phyloP scores from a whole-genome alignment of 1,140 invertebrate species.

The Heliconius himera region DNA sequence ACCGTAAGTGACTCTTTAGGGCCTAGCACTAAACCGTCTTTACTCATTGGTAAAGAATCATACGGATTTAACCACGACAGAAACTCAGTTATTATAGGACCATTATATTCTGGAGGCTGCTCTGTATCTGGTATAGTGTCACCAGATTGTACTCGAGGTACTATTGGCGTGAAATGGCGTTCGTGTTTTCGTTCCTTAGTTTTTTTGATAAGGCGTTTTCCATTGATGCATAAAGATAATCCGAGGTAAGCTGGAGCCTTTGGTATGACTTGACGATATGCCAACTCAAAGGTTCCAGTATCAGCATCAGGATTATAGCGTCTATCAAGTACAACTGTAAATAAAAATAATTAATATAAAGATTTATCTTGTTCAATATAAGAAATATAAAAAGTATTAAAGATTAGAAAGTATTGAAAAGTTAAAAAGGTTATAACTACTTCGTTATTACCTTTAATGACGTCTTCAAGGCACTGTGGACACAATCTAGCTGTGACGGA shows the following conservation, averaged over 20 bases:
- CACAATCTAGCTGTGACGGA: constrained; percentile 94
- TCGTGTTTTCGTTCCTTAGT: constrained; percentile 67
- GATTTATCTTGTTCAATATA: neutral
- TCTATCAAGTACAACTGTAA: constrained; percentile 93
- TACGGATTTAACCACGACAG: constrained; percentile 77
- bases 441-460: constrained; percentile 89
- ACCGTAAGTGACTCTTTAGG: constrained; percentile 73
- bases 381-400: neutral
- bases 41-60: constrained; percentile 66
- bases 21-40: constrained; percentile 64
- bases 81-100: constrained; percentile 79
- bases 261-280: constrained; percentile 87
- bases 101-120: constrained; percentile 66
- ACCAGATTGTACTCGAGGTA: constrained; percentile 52
- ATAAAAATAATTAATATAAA: constrained; percentile 14
- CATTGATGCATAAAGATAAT: constrained; percentile 88
- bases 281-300: constrained; percentile 93
- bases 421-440: too few species aligned
- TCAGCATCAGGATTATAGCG: constrained; percentile 89
- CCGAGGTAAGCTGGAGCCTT: constrained; percentile 93
- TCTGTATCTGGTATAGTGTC: constrained; percentile 52
- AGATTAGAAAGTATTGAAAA: too few species aligned
- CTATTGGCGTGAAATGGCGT: constrained; percentile 49
- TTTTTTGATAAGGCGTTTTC: constrained; percentile 82
- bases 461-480: constrained; percentile 93